Evolutionary conservation across 2,113 vertebrate species (phyloP).

Genomic region (Drymodes brunneopygia): DNA sequence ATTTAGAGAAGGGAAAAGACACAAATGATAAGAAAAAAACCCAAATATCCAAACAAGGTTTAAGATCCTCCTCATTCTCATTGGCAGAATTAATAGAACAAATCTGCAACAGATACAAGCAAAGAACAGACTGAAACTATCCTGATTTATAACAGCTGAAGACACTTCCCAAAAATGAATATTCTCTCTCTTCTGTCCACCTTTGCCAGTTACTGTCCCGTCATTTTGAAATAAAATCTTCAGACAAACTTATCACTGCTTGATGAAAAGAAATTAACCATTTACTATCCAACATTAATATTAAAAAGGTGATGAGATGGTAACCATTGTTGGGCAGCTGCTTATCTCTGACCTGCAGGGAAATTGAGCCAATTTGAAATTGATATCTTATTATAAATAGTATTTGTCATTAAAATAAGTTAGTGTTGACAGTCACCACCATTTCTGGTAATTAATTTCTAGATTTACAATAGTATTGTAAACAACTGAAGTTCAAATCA

Average conservation of each 20-base stretch:
- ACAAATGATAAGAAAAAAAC: not conserved
- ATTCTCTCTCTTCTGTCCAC: not conserved
- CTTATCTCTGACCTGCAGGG: not conserved
- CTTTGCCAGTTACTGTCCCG: not conserved
- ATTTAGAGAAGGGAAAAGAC: not conserved
- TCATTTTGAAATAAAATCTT: not conserved
- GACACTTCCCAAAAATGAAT: not conserved
- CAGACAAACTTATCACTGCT: not conserved
- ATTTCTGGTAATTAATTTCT: not conserved
- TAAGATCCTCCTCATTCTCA: not conserved
- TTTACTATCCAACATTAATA: not conserved
- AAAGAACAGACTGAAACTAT: not conserved
- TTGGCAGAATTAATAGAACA: not conserved
- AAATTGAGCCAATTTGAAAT: not conserved
- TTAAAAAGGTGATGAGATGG: not conserved
- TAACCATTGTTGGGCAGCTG: not conserved
- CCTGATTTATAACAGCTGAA: not conserved
- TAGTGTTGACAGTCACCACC: not conserved
- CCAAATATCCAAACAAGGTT: not conserved
- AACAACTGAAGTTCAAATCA: not conserved
- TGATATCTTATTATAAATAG: not conserved
- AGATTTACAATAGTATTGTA: not conserved
- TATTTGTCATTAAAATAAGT: not conserved
- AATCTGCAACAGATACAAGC: not conserved
- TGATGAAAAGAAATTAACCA: not conserved